A percentile compares a stretch with the other conserved stretches of the same genome.
Evolutionary conservation across 2,888 invertebrate species (phyloP).

Genomic region (Drosophila kokeensis): DNA sequence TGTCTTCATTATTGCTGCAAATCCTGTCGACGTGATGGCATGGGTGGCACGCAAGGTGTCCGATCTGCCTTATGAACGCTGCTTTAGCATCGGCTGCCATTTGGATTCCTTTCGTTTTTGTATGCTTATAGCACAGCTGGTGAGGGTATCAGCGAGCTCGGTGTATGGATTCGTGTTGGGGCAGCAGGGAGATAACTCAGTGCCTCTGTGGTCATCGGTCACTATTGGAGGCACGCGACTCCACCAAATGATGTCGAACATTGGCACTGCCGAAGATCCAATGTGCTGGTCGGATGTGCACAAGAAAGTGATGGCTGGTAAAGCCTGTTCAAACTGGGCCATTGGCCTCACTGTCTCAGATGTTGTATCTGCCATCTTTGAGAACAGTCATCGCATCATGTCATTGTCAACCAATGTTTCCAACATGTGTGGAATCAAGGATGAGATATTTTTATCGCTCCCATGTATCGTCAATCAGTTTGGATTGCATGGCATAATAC

Average conservation of each 20-base stretch:
- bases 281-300: slow-evolving; percentile 91
- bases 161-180: slow-evolving; percentile 95
- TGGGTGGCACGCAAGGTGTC: slow-evolving; percentile 95
- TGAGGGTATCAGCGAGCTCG: slow-evolving; percentile 91
- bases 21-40: slow-evolving; percentile 95
- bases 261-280: slow-evolving; percentile 89
- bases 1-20: slow-evolving; percentile 92
- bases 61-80: slow-evolving; percentile 92
- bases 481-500: slow-evolving; percentile 89
- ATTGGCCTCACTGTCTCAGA: slow-evolving; percentile 91
- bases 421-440: slow-evolving; percentile 89
- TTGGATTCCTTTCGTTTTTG: slow-evolving; percentile 94
- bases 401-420: slow-evolving; percentile 89
- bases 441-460: slow-evolving; percentile 93
- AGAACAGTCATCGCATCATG: slow-evolving; percentile 89
- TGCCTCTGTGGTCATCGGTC: slow-evolving; percentile 95
- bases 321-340: slow-evolving; percentile 95
- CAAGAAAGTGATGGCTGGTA: slow-evolving; percentile 90
- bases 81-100: slow-evolving; percentile 95
- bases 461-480: slow-evolving; percentile 90
- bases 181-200: slow-evolving; percentile 94
- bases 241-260: slow-evolving; percentile 88
- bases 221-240: slow-evolving; percentile 93
- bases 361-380: slow-evolving; percentile 88
- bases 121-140: slow-evolving; percentile 90